These are phyloP conservation scores for Bolinopsis microptera DNA, from an alignment of 37 sponge, comb jelly and placozoan species.

Conservation along the genomic window DNA sequence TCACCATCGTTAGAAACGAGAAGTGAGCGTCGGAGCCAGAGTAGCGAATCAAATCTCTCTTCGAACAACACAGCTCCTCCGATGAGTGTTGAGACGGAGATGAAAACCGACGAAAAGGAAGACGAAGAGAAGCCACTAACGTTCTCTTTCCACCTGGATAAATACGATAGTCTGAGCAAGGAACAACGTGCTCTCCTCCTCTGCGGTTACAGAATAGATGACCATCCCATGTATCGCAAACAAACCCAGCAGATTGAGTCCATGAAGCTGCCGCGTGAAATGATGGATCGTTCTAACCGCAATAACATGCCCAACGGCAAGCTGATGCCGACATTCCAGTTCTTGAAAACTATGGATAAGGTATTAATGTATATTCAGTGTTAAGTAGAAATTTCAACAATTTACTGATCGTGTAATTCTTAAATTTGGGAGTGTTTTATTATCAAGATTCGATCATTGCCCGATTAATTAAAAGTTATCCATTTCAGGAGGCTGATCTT, in stretches of 20 bases:
- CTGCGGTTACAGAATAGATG: constrained; percentile 25
- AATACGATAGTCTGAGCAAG: constrained; percentile 40
- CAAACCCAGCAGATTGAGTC: neutral
- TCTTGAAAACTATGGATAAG: constrained; percentile 10
- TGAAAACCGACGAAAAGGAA: neutral
- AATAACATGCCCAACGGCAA: constrained; percentile 58
- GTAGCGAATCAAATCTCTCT: no score
- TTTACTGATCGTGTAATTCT: no score
- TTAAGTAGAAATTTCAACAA: no score
- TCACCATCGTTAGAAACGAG: neutral
- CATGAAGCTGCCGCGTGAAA: neutral
- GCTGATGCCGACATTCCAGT: constrained; percentile 35
- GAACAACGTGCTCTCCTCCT: constrained; percentile 29
- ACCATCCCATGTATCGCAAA: neutral
- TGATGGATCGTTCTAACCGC: neutral
- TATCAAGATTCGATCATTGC: no score
- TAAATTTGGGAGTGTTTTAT: no score
- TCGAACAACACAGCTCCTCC: neutral
- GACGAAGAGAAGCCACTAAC: neutral
- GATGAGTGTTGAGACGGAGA: neutral
- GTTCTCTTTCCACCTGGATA: constrained; percentile 11
- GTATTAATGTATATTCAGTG: no score
- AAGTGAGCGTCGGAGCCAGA: no score
- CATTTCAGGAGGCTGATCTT: constrained; percentile 20
- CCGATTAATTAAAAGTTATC: no score